Evolutionary conservation across 2,888 invertebrate genomes (phyloP), one percentile per base, ranked within the genome.

Genomic region (Endotricha flammealis): DNA sequence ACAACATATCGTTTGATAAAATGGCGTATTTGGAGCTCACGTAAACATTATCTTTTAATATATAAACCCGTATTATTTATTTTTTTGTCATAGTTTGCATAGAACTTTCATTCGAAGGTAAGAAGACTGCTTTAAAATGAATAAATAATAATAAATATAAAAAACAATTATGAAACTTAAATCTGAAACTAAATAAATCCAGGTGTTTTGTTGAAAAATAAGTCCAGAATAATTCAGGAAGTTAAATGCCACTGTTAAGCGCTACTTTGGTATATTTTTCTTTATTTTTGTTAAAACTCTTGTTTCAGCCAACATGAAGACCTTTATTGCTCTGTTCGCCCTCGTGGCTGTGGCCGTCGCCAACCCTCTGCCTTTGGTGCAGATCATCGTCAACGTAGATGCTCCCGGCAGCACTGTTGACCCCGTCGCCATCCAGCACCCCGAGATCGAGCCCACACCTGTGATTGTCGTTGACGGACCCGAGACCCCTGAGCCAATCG

Each of bases 381-480:
- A 64, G 52, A 44, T 64, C 44, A 60, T 72, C 42, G 61, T 76
- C 24, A 74, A 73, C 50, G 47, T 73, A n/a, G 60, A 67, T 24
- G 60, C 58, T 11, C 53, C 53, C 16, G 39, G 38, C 14, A 45
- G 10, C 27, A 22, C 31, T 11, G 30, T 14, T 22, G 38, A 46
- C 12, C 41, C 55, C 14, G 42, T 46, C 12, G 44, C 39, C 12
- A 12, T 42, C 27, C 44, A 41, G 24, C 32, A 37, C 36, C 44
- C 42, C 27, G 40, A 36, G 6, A 23, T 28, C 17, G 28, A 12
- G 9, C 42, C 36, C 3, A 33, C 23, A 24, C 35, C 17, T 20
- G 20, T 20, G 8, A 2, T 20, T 6, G 20, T 20, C 20, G 20
- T 20, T 2, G 20, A 20, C 2, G 6, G 8, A 20, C 20, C 20